Conservation (phyloP, 2,797 vertebrate genomes). For the Coluber constrictor region DNA sequence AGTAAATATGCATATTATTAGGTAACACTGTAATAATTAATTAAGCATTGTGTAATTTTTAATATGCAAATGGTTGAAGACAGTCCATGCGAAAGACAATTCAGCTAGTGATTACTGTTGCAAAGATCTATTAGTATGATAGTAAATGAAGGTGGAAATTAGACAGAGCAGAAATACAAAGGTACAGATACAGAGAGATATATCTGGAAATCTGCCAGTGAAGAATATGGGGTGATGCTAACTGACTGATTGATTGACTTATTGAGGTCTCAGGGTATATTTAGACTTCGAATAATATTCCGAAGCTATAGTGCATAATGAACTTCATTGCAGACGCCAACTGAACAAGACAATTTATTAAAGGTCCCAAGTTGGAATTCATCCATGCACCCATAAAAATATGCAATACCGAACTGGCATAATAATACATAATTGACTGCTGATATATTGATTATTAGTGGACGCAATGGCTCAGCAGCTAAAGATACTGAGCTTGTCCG, state of each 20-base stretch:
- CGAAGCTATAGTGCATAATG: background rate
- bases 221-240: background rate
- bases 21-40: background rate
- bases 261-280: background rate
- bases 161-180: background rate
- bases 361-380: background rate
- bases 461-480: background rate
- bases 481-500: background rate
- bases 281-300: background rate
- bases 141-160: background rate
- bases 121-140: background rate
- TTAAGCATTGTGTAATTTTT: background rate
- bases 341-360: background rate
- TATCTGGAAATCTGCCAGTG: background rate
- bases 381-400: background rate
- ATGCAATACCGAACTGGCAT: background rate
- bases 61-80: background rate
- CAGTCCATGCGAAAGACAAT: background rate
- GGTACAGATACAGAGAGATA: background rate
- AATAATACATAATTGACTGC: background rate
- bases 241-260: background rate
- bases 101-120: background rate
- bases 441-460: background rate
- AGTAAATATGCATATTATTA: background rate
- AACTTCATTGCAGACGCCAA: background rate